A percentile compares a stretch with the other conserved stretches of the same genome.
Conservation (phyloP, 2,888 invertebrate species). For the Caprella mutica region DNA sequence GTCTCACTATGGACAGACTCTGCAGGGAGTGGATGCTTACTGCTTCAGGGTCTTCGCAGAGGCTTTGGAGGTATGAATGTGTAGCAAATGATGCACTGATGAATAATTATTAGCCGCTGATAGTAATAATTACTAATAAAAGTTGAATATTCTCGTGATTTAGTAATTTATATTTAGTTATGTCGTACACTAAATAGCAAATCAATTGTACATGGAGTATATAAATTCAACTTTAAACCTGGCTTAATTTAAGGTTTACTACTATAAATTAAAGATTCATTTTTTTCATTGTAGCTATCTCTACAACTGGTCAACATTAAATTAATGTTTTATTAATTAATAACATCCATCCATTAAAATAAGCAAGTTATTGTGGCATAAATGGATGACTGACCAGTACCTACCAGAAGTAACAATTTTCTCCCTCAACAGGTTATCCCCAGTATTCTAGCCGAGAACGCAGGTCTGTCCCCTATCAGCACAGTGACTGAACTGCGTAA, state of each 20-base stretch:
- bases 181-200: too few species aligned
- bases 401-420: too few species aligned
- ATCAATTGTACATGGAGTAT: too few species aligned
- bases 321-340: too few species aligned
- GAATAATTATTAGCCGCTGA: not conserved
- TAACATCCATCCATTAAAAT: too few species aligned
- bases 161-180: not conserved
- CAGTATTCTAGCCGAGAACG: slow-evolving; percentile 81
- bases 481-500: slow-evolving; percentile 94
- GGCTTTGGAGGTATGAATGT: not conserved
- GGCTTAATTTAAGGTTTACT: not conserved
- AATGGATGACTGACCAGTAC: too few species aligned
- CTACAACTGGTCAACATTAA: too few species aligned
- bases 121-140: not conserved
- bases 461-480: slow-evolving; percentile 81
- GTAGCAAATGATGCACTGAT: not conserved
- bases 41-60: slow-evolving; percentile 55
- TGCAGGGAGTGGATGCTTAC: slow-evolving; percentile 86
- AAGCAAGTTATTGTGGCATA: too few species aligned
- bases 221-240: too few species aligned
- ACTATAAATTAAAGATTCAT: too few species aligned
- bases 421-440: too few species aligned
- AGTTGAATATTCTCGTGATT: not conserved
- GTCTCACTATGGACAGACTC: slow-evolving; percentile 59
- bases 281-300: too few species aligned